Percentiles rank a stretch among this genome's conserved stretches.
Evolutionary conservation across 2,113 vertebrate genomes (phyloP).

Genomic region (Craseonycteris thonglongyai): DNA sequence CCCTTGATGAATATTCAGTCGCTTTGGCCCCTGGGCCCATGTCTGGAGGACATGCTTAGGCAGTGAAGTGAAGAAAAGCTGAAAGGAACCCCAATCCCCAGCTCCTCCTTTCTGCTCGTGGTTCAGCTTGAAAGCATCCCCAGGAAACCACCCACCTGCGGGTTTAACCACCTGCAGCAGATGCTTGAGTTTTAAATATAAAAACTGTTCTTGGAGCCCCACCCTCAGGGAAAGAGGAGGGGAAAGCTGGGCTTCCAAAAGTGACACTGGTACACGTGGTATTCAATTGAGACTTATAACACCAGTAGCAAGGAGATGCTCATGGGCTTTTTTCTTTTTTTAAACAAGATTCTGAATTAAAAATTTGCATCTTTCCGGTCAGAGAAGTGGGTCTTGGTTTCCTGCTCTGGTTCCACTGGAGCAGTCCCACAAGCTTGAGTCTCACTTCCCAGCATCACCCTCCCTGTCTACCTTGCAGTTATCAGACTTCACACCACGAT

Average conservation of each 20-base stretch:
- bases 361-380: constrained; percentile 39
- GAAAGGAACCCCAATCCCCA: background rate
- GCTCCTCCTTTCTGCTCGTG: background rate
- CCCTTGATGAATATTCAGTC: background rate
- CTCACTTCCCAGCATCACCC: background rate
- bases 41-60: background rate
- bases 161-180: background rate
- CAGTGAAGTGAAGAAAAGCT: background rate
- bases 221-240: background rate
- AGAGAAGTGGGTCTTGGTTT: background rate
- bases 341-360: background rate
- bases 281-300: background rate
- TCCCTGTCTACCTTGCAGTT: background rate
- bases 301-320: background rate
- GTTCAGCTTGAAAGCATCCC: background rate
- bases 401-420: background rate
- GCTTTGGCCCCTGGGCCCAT: background rate
- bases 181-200: too few species aligned
- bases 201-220: background rate
- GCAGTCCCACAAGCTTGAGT: background rate
- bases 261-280: background rate
- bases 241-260: background rate
- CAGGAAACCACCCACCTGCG: background rate
- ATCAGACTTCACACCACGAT: background rate
- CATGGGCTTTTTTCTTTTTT: background rate